Evolutionary conservation across 2,888 invertebrate species (phyloP), one percentile per base, ranked within the genome.

Genomic region (Melinaea menophilus): DNA sequence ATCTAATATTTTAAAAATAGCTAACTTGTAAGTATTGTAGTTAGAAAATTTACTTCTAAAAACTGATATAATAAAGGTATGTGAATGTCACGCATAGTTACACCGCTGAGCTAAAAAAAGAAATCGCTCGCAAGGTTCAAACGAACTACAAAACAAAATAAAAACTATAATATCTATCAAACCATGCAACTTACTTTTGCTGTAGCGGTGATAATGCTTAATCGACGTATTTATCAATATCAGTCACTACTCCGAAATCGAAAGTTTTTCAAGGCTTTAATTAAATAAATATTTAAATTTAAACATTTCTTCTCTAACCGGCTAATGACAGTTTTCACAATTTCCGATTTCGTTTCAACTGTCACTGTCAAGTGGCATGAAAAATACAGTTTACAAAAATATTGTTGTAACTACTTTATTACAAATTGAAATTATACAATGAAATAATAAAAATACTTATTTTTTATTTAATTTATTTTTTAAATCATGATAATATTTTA

Each of bases 271-370:
- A 41, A 41, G 41, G 9, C 9, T 41, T 9, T 9, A 51, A 51
- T 51, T 22, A 51, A 31, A 31, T 22, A 51, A 31, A 51, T 48
- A 51, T 51, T 51, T 31, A 11, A 51, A 51, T 51, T 51, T 9
- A 4, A 54, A 55, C 54, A 63, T 60, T 33, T 54, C 63, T 60
- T 45, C 54, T 54, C 45, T 57, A 63, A 56, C 63, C 63, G 63
- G 57, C 37, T 59, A 7, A 46, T 55, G 57, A 56, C 60, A 37
- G 9, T 41, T 41, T 41, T 41, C 41, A 37, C 41, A 9, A 41
- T 41, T 41, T 41, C 41, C 37, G 4, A 37, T 7, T 37, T 37
- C 37, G 37, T 41, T 41, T 41, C 41, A 1, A 2, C 51, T 51
- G 51, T 51, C 51, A 51, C 51, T 51, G 51, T 51, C 51, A 51